Conservation (phyloP, 2,888 invertebrate species). For the Leucophenga maculata region DNA sequence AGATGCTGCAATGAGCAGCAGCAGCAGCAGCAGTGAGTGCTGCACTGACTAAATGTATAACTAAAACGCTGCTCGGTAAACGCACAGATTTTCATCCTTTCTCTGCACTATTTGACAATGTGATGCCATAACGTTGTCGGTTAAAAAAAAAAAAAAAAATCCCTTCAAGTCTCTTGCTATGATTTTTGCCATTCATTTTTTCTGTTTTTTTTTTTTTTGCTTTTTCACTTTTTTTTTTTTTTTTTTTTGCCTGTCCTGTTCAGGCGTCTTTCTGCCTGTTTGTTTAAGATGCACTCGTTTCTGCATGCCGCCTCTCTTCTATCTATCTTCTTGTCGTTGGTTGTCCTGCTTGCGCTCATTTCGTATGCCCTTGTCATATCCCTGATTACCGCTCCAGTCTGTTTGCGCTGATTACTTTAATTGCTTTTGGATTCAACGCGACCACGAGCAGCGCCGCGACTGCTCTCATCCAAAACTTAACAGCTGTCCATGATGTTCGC, state of each 20-base stretch:
- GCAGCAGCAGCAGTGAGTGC: too few species aligned
- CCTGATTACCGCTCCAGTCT: background rate
- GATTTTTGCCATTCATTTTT: too few species aligned
- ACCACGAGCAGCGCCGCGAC: background rate
- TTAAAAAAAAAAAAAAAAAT: too few species aligned
- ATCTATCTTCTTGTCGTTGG: background rate
- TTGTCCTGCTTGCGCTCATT: background rate
- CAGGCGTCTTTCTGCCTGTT: background rate
- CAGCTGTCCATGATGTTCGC: too few species aligned
- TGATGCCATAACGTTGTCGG: too few species aligned
- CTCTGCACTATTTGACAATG: too few species aligned
- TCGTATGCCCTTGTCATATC: background rate
- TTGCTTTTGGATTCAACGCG: slow-evolving; percentile 6
- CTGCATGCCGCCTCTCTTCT: background rate
- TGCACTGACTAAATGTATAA: too few species aligned
- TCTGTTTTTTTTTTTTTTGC: background rate
- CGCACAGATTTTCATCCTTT: too few species aligned
- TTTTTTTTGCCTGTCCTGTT: background rate
- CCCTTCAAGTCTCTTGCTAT: too few species aligned
- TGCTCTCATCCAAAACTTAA: background rate
- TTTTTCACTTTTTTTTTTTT: background rate
- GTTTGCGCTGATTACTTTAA: slow-evolving; percentile 16
- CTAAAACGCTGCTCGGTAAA: too few species aligned
- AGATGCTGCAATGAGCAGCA: too few species aligned
- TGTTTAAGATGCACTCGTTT: too few species aligned